Base-by-base conservation (phyloP, 2,797 vertebrate genomes). In the Hydrolagus colliei region DNA sequence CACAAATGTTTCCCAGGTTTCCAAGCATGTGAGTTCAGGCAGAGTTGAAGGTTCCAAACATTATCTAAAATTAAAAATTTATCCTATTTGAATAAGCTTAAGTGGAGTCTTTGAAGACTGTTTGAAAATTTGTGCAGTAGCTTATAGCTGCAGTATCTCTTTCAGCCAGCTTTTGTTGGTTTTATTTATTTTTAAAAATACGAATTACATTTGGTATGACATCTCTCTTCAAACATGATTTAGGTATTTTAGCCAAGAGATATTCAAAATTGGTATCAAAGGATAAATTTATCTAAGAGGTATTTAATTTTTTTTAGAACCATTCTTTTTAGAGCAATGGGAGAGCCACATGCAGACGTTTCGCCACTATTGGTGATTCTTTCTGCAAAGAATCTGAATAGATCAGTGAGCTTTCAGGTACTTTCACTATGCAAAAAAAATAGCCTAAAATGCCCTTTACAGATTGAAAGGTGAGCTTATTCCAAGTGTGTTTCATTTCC, bases 31-130 rank as follows among this genome's bases (percentile, higher is more conserved):
- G 65, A 84, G 79, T 84, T 84, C 79, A 84, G 79, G 18, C 32
- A 84, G 65, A 84, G 79, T 84, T 84, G 79, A 68, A 84, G 32
- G 16, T 35, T 84, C 79, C 27, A 84, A 52, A 84, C 79, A 52
- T 9, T 65, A 84, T 68, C 79, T 68, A n/a, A 84, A 84, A 41
- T 68, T 20, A 84, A 84, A 82, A 71, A 41, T 84, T 68, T 71
- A 84, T 84, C 9, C 20, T 41, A 11, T 52, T 65, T 84, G 65
- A 68, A 52, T 52, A 52, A 52, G 41, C 41, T 84, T 84, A 41
- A 84, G 65, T 71, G 79, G 65, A 84, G 65, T 16, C 79, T 84
- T 84, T 84, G 79, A 84, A 84, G 79, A 68, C 52, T 84, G 65
- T 67, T 84, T 68, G 27, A 84, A 68, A 68, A 63, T 84, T 84